A percentile compares a stretch with the other conserved stretches of the same genome.
phyloP scores from a whole-genome alignment of 92 coral and sea anemone genomes.

The Heteractis magnifica region DNA sequence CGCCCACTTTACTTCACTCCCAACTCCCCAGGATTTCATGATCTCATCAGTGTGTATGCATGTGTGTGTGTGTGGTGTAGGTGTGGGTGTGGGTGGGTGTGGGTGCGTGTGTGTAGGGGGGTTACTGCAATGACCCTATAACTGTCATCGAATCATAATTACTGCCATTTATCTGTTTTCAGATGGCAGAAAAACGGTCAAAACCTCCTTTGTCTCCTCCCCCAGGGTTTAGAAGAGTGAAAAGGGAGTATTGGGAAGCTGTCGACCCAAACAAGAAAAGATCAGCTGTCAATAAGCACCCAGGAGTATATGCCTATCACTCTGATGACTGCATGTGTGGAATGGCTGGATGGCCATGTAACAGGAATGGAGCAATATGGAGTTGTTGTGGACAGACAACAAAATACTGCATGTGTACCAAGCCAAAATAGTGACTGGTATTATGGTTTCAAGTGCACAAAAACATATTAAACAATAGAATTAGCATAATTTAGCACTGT shows the following conservation, averaged over 20 bases:
- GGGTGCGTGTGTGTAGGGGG: no score
- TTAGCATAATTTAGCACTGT: no score
- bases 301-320: conserved; percentile 90
- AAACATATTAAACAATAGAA: no score
- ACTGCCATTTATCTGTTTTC: not conserved
- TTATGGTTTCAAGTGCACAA: not conserved
- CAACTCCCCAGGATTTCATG: no score
- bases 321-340: conserved; percentile 85
- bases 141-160: not conserved
- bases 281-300: conserved; percentile 81
- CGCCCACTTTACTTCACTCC: no score
- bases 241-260: conserved; percentile 48
- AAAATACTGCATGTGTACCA: conserved; percentile 62
- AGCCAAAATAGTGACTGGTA: not conserved
- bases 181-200: conserved; percentile 13
- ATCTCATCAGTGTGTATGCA: no score
- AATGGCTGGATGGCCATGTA: conserved; percentile 89
- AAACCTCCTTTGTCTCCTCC: conserved; percentile 51
- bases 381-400: conserved; percentile 86
- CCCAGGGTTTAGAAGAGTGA: conserved; percentile 61
- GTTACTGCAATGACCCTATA: no score
- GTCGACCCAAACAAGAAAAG: conserved; percentile 15
- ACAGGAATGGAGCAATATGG: conserved; percentile 78
- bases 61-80: no score
- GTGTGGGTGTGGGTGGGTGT: no score